phyloP scores from a whole-genome alignment of 2,888 invertebrate genomes.

The Watsonalla binaria region DNA sequence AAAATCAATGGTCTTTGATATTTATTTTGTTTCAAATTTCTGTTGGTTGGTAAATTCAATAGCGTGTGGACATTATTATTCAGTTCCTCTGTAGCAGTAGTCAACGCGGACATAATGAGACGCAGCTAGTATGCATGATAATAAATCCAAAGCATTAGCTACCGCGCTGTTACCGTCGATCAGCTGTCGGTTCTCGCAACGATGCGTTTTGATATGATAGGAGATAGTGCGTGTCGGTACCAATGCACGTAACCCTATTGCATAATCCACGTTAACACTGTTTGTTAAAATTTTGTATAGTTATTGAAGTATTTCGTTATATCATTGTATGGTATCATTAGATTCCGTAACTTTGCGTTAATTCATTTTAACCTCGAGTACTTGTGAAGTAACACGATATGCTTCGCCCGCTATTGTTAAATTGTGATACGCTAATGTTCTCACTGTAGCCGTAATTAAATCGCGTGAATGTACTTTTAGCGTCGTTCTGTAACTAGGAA shows the following conservation, averaged over 20 bases:
- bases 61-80: no score
- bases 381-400: slow-evolving; percentile 8
- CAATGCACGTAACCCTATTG: slow-evolving; percentile 51
- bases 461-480: slow-evolving; percentile 5
- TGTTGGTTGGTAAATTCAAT: no score
- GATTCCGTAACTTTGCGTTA: slow-evolving; percentile 7
- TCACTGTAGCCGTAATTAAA: background rate
- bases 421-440: background rate
- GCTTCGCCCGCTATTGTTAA: slow-evolving; percentile 4
- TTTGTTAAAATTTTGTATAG: slow-evolving; percentile 32
- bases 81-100: no score
- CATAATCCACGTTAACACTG: slow-evolving; percentile 44
- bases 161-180: slow-evolving; percentile 35
- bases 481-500: slow-evolving; percentile 4
- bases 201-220: slow-evolving; percentile 62
- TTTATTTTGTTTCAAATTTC: no score
- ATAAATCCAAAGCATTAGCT: slow-evolving; percentile 2
- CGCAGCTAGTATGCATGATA: background rate
- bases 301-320: slow-evolving; percentile 37
- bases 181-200: slow-evolving; percentile 58
- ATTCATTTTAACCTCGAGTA: background rate
- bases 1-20: no score
- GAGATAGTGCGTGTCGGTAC: slow-evolving; percentile 65
- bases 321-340: slow-evolving; percentile 41
- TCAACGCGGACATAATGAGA: background rate